Conservation (phyloP, 37 sponge, comb jelly and placozoan species). For the Spongia lamella region DNA sequence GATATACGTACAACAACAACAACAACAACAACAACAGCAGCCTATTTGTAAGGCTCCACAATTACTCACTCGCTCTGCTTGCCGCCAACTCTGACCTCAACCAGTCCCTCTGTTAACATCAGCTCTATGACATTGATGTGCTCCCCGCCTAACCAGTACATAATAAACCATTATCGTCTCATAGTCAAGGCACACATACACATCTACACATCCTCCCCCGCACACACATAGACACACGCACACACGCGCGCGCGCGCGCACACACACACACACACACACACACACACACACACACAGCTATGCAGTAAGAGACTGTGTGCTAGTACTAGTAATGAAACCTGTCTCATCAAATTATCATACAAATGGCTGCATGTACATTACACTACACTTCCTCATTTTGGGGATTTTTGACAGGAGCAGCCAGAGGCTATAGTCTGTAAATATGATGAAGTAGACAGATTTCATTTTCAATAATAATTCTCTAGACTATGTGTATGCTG, state of each 20-base stretch:
- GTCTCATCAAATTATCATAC: not conserved
- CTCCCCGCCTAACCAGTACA: constrained; percentile 35
- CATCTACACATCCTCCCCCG: too few relatives aligned
- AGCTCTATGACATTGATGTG: constrained; percentile 44
- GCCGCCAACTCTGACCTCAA: constrained; percentile 58
- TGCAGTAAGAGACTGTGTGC: not conserved
- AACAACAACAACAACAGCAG: not conserved
- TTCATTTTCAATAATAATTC: too few relatives aligned
- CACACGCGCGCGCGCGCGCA: not conserved
- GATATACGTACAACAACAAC: not conserved
- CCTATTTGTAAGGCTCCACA: not conserved
- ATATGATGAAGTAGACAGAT: too few relatives aligned
- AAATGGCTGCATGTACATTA: too few relatives aligned
- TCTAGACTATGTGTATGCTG: too few relatives aligned
- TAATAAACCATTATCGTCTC: too few relatives aligned
- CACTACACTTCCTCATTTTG: too few relatives aligned
- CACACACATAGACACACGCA: not conserved
- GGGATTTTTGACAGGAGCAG: too few relatives aligned
- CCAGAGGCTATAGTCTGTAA: too few relatives aligned
- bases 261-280: constrained; percentile 3
- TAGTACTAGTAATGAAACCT: not conserved
- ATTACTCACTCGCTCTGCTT: constrained; percentile 54
- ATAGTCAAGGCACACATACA: too few relatives aligned
- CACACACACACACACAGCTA: not conserved
- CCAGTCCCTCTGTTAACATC: constrained; percentile 65